Conservation (phyloP, 2,113 vertebrate genomes). For the Neotragus pygmaeus region DNA sequence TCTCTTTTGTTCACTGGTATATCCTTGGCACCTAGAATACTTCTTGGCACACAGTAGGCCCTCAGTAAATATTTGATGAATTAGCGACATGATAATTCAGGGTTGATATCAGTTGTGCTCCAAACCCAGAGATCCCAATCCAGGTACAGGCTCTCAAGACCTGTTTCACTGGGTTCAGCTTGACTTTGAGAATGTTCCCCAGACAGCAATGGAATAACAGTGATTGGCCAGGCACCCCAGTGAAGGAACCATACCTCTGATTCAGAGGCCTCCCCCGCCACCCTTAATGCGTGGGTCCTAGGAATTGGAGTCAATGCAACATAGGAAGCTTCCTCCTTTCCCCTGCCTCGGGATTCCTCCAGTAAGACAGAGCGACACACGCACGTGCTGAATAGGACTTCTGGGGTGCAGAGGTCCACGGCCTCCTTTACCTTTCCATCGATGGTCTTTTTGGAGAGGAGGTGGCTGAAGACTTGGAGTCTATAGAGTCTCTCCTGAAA, state of each 20-base stretch:
- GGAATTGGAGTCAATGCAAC: background rate
- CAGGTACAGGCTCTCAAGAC: background rate
- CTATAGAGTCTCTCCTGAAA: conserved; percentile 86
- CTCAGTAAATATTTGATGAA: background rate
- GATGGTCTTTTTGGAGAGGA: conserved; percentile 84
- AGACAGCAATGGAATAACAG: background rate
- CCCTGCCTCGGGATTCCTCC: background rate
- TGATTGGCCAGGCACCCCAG: background rate
- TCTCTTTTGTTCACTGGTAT: background rate
- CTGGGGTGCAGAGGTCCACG: background rate
- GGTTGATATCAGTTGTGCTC: background rate
- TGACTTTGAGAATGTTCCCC: background rate
- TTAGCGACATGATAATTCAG: background rate
- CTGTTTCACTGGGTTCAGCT: background rate
- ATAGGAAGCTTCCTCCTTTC: background rate
- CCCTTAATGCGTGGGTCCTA: background rate
- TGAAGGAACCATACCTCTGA: background rate
- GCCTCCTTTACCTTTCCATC: conserved; percentile 84
- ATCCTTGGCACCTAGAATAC: background rate
- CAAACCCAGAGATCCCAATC: background rate
- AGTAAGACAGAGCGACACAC: background rate
- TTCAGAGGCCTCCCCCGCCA: background rate
- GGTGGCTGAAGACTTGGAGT: conserved; percentile 80
- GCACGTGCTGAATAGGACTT: background rate
- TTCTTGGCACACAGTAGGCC: background rate